Base-by-base conservation (phyloP, 2,113 vertebrate genomes). In the Eudyptes chrysolophus region DNA sequence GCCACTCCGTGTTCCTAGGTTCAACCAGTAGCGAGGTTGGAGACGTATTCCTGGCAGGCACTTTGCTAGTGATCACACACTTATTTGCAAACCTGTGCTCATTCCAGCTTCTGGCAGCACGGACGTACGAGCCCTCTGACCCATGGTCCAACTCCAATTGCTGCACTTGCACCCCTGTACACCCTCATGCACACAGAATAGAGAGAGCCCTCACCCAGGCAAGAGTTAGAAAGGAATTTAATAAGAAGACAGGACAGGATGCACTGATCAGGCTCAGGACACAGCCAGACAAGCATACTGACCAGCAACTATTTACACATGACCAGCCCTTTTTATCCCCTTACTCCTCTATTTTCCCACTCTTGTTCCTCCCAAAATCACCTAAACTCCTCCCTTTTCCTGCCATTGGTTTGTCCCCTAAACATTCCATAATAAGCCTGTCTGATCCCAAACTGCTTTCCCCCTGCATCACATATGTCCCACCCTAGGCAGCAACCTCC, bases 71-170 rank as follows among this genome's bases (percentile, higher is more conserved):
- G 24, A 15, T 64, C 21, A 15, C 48, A 12, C 0, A 0, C 19
- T 57, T 57, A 32, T 27, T 54, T 1, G 0, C 24, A 46, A 19
- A n/a, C 26, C 25, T 0, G 0, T 2, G 1, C 16, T 66, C 24
- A 19, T 46, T 71, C 38, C 40, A 62, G 26, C 21, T 20, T 75
- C 52, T 70, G 72, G 40, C 36, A 74, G 26, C 26, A 16, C 2
- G 21, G 49, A 69, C 17, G 20, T 8, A 15, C 2, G 7, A 26
- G 26, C 29, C 34, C 49, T 9, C 4, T 84, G 68, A 17, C 29
- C 25, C 46, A 5, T 61, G 30, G 11, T 74, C 36, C 61, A 34
- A 52, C 20, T 70, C 10, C 18, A 52, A 19, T 38, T 25, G 12
- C 29, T 61, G 40, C 72, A 14, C 36, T 92, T 55, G 6, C 2